phyloP scores from a whole-genome alignment of 1,140 invertebrate genomes.

The Brachionus rubens region DNA sequence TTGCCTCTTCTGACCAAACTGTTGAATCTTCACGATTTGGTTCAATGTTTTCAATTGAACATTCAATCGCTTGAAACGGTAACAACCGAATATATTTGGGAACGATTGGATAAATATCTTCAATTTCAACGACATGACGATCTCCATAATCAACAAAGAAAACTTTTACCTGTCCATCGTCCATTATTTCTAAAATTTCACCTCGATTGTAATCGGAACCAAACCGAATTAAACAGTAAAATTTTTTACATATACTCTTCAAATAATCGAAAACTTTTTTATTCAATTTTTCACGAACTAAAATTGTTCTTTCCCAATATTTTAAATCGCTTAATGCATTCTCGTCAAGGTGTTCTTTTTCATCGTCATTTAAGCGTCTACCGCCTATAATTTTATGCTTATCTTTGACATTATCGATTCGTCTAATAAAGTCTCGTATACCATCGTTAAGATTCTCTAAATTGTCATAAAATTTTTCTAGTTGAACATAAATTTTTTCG shows the following conservation, averaged over 20 bases:
- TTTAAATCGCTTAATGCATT: not conserved
- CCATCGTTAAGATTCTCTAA: slow-evolving; percentile 8
- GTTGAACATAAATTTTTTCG: slow-evolving; percentile 10
- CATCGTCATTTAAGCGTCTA: not conserved
- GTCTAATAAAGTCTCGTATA: slow-evolving; percentile 3
- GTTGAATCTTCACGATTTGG: not conserved
- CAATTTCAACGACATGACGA: not conserved
- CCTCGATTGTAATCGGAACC: slow-evolving; percentile 7
- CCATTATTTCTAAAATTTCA: slow-evolving; percentile 12
- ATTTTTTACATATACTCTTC: slow-evolving; percentile 7
- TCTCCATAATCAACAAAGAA: slow-evolving; percentile 43
- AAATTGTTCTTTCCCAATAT: not conserved
- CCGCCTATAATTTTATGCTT: not conserved
- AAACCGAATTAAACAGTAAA: not conserved
- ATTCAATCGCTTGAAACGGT: slow-evolving; percentile 43
- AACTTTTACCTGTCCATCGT: slow-evolving; percentile 2
- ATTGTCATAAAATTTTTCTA: not conserved
- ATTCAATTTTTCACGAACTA: not conserved
- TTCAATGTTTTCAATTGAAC: not conserved
- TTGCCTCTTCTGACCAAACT: not conserved
- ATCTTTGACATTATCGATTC: not conserved
- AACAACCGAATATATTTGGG: slow-evolving; percentile 5
- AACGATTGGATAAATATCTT: slow-evolving; percentile 12
- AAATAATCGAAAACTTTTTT: not conserved
- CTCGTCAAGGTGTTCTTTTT: not conserved